Evolutionary conservation across 2,113 vertebrate species (phyloP).

Genomic region (Embiotoca jacksoni): DNA sequence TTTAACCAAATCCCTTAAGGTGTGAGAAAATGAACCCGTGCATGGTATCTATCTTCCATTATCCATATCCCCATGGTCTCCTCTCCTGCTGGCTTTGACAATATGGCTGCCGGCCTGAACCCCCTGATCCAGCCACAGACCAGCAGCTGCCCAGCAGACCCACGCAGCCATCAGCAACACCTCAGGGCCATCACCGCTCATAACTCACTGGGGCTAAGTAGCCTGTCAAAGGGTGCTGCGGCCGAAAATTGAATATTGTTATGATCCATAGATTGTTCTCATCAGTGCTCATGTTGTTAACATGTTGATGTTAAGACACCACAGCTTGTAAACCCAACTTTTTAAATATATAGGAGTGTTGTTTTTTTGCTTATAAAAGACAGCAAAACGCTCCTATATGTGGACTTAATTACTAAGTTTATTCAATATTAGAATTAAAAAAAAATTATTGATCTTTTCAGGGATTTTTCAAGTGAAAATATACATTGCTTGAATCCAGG

Average conservation of each 20-base stretch:
- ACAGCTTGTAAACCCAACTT: slow-evolving; percentile 11
- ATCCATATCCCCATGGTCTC: slow-evolving; percentile 27
- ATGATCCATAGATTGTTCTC: slow-evolving; percentile 66
- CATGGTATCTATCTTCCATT: slow-evolving; percentile 40
- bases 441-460: too few species aligned
- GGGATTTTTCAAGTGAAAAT: not conserved
- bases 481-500: not conserved
- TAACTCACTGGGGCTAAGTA: slow-evolving; percentile 73
- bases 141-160: slow-evolving; percentile 74
- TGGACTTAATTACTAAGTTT: too few species aligned
- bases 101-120: slow-evolving; percentile 68
- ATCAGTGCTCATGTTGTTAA: slow-evolving; percentile 51
- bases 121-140: slow-evolving; percentile 55
- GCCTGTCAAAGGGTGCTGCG: slow-evolving; percentile 71
- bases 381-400: too few species aligned
- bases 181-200: slow-evolving; percentile 71
- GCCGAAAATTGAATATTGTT: slow-evolving; percentile 80
- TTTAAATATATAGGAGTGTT: not conserved
- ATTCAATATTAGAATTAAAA: too few species aligned
- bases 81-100: slow-evolving; percentile 75
- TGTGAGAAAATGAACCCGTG: slow-evolving; percentile 59
- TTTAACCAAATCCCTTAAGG: not conserved
- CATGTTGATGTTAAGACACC: slow-evolving; percentile 36
- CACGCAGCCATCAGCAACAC: slow-evolving; percentile 64
- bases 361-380: too few species aligned